Evolutionary conservation across 2,113 vertebrate species (phyloP), one percentile per base, ranked within the genome.

Genomic region (Lagopus muta): DNA sequence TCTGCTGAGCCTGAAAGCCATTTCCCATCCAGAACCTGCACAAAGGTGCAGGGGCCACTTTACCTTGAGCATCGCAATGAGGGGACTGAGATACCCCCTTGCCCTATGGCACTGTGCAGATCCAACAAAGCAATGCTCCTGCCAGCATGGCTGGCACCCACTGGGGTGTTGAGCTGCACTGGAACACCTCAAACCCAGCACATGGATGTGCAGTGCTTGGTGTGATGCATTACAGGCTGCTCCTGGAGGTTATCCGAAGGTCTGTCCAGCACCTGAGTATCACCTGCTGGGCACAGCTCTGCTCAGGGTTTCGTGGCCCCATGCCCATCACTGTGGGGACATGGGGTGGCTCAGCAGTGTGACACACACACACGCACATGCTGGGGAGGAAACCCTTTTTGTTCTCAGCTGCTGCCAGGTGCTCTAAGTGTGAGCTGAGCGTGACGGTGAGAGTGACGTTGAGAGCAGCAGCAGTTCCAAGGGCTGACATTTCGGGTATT

Each of bases 101-200:
- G 5, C 11, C 6, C 12, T 6, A 62, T 34, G 6, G 34, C 78
- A 79, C n/a, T 22, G 2, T 0, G 0, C 0, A 13, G 38, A 42
- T 77, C 65, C 70, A 32, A 45, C 38, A 76, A 71, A 83, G 24
- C 4, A 4, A 1, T 73, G 45, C 19, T 66, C 4, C 27, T 54
- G 52, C 52, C 52, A 54, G 52, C 27, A 54, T 10, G 27, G 52
- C 47, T 38, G 40, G 24, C 64, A 25, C 19, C 28, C 5, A 16
- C 10, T 21, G 72, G 69, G 48, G 34, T 27, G 20, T 3, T 4
- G 17, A 64, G 30, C 17, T 17, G 6, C 60, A 24, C 11, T 10
- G 70, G 70, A 61, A 81, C 0, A 45, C 70, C 52, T 47, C 61
- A 55, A 4, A 13, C 5, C 20, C 8, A 27, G 1, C 0, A 2